Evolutionary conservation across 2,797 vertebrate genomes (phyloP).

Genomic region (Schizothorax lantsangensis): DNA sequence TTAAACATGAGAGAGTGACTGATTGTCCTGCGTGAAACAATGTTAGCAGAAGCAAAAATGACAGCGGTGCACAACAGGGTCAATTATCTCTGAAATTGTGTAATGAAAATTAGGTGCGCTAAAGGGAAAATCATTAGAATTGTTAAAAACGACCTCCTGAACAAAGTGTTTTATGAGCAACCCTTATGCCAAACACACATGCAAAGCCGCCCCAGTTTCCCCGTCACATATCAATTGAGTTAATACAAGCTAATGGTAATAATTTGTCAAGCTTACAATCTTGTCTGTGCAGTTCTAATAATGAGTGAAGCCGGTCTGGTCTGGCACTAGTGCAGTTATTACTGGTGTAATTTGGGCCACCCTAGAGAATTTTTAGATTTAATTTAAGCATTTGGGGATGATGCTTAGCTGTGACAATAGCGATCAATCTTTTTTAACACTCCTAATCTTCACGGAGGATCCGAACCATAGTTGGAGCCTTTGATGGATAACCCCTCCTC

Average conservation of each 20-base stretch:
- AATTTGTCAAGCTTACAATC: conserved; percentile 60
- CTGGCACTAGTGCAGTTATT: conserved; percentile 70
- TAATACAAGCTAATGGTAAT: conserved; percentile 68
- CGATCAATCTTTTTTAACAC: conserved; percentile 93
- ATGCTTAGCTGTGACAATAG: conserved; percentile 80
- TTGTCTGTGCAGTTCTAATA: conserved; percentile 67
- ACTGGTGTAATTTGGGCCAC: conserved; percentile 84
- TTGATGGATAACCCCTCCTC: conserved; percentile 86
- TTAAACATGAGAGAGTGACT: conserved; percentile 32
- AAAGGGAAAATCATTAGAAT: conserved; percentile 47
- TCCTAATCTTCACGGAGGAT: conserved; percentile 92
- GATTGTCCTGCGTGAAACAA: conserved; percentile 25
- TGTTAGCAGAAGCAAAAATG: conserved; percentile 76
- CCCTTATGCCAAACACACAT: conserved; percentile 35
- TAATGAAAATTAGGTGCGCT: conserved; percentile 67
- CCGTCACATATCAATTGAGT: conserved; percentile 55
- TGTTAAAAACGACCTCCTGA: conserved; percentile 52
- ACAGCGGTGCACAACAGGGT: conserved; percentile 77
- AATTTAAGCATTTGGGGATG: conserved; percentile 86
- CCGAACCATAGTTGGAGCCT: conserved; percentile 82
- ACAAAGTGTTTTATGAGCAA: conserved; percentile 50
- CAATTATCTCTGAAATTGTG: conserved; percentile 79
- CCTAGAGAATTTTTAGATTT: conserved; percentile 86
- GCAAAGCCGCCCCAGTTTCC: conserved; percentile 47
- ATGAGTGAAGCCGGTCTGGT: conserved; percentile 63